phyloP scores from a whole-genome alignment of 1,140 invertebrate species.

The Oncopeltus fasciatus region DNA sequence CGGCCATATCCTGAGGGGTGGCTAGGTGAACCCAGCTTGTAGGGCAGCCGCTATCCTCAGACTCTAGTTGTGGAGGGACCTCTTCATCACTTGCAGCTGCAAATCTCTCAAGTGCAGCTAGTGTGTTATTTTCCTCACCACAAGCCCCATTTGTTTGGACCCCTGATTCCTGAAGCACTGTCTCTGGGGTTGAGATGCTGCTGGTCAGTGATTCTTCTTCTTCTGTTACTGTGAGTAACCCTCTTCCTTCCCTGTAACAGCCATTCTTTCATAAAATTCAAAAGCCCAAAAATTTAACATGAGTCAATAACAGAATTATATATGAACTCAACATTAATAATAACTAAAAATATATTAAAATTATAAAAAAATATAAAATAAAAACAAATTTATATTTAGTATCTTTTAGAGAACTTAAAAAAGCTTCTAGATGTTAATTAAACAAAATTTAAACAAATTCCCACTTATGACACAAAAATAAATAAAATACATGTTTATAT shows the following conservation, averaged over 20 bases:
- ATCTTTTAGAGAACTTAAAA: too few relatives aligned
- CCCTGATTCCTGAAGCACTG: slow-evolving; percentile 23
- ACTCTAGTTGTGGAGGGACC: slow-evolving; percentile 3
- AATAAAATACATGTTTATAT: too few relatives aligned
- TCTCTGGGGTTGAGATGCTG: slow-evolving; percentile 46
- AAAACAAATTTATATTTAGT: too few relatives aligned
- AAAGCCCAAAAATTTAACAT: too few relatives aligned
- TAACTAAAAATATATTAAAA: too few relatives aligned
- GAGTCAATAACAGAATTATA: too few relatives aligned
- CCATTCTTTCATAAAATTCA: too few relatives aligned
- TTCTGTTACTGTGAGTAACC: slow-evolving; percentile 43
- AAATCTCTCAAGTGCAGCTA: slow-evolving; percentile 54
- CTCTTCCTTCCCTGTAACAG: slow-evolving; percentile 24
- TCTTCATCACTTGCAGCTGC: slow-evolving; percentile 1
- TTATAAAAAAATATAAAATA: too few relatives aligned
- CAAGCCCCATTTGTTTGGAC: not conserved
- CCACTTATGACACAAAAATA: too few relatives aligned
- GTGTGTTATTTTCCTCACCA: not conserved
- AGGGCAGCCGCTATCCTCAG: slow-evolving; percentile 34
- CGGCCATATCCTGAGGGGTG: slow-evolving; percentile 56
- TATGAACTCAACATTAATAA: too few relatives aligned
- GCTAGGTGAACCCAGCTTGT: slow-evolving; percentile 66
- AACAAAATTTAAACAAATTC: too few relatives aligned
- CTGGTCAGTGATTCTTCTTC: slow-evolving; percentile 50
- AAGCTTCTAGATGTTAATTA: too few relatives aligned